phyloP scores from a whole-genome alignment of 2,888 invertebrate species.

The Polietes domitor region DNA sequence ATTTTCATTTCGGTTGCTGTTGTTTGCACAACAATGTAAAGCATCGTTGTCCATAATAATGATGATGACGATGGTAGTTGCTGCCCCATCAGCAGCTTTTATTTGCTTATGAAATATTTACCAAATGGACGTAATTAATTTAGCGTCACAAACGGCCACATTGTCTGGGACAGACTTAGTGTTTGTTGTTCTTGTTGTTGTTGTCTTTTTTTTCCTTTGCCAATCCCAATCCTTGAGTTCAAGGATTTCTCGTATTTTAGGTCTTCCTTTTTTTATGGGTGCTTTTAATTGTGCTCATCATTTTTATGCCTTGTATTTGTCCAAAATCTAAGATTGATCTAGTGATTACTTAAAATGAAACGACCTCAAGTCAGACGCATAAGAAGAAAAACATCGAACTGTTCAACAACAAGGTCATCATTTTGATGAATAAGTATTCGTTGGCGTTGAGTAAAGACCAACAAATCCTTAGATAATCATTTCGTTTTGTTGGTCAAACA shows the following conservation, averaged over 20 bases:
- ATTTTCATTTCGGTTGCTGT: slow-evolving; percentile 18
- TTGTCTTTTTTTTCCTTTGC: background rate
- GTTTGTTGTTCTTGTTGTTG: background rate
- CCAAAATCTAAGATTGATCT: too few relatives aligned
- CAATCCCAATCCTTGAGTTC: slow-evolving; percentile 8
- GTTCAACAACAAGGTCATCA: too few relatives aligned
- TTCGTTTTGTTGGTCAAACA: too few relatives aligned
- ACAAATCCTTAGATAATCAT: too few relatives aligned
- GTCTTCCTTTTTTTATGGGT: background rate
- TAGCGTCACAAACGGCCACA: background rate
- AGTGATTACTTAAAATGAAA: too few relatives aligned
- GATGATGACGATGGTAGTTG: background rate
- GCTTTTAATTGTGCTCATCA: background rate
- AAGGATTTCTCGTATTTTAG: background rate
- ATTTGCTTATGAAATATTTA: slow-evolving; percentile 6
- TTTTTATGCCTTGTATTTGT: background rate
- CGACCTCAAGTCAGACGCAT: too few relatives aligned
- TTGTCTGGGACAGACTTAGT: background rate
- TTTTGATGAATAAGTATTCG: too few relatives aligned
- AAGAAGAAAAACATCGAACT: too few relatives aligned
- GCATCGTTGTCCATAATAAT: background rate
- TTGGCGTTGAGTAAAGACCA: too few relatives aligned
- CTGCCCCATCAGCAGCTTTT: background rate
- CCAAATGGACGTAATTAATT: slow-evolving; percentile 1
- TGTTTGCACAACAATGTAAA: background rate